phyloP scores from a whole-genome alignment of 1,140 invertebrate genomes.

The Hylyphantes graminicola region DNA sequence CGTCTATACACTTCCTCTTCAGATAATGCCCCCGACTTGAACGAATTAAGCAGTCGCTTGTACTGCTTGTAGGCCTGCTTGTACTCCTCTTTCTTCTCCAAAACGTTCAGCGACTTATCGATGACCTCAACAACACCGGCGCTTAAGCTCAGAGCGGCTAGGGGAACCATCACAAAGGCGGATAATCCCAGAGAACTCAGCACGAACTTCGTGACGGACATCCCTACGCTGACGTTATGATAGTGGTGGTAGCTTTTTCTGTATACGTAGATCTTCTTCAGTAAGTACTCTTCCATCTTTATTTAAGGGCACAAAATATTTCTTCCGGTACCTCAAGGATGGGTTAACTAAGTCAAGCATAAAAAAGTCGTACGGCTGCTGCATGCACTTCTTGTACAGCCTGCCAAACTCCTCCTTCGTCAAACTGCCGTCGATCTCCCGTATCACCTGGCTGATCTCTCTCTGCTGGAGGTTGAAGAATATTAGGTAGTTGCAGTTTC shows the following conservation, averaged over 20 bases:
- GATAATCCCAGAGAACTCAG: neutral
- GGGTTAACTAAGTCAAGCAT: constrained; percentile 31
- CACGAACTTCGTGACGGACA: neutral
- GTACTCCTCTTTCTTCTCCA: neutral
- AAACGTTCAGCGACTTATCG: neutral
- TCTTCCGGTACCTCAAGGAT: neutral
- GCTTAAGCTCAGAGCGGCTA: neutral
- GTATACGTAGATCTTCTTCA: constrained; percentile 7
- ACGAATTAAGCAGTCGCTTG: neutral
- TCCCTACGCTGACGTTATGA: neutral
- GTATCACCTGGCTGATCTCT: constrained; percentile 16
- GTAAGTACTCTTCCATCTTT: too few relatives aligned
- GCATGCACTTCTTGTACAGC: constrained; percentile 20
- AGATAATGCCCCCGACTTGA: neutral
- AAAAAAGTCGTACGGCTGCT: constrained; percentile 5
- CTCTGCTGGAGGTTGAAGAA: constrained; percentile 9
- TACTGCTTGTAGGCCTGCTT: neutral
- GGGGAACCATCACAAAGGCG: neutral
- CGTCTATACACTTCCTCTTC: neutral
- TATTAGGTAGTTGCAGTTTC: constrained; percentile 10
- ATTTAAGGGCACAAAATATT: too few relatives aligned
- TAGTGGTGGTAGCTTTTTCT: constrained; percentile 12
- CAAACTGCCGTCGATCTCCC: neutral
- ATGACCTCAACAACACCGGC: constrained; percentile 11
- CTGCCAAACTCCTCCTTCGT: neutral